These are phyloP conservation scores for Lepidiolamprologus cunningtoni DNA, from an alignment of 2,113 vertebrate genomes.

Conservation along the genomic window DNA sequence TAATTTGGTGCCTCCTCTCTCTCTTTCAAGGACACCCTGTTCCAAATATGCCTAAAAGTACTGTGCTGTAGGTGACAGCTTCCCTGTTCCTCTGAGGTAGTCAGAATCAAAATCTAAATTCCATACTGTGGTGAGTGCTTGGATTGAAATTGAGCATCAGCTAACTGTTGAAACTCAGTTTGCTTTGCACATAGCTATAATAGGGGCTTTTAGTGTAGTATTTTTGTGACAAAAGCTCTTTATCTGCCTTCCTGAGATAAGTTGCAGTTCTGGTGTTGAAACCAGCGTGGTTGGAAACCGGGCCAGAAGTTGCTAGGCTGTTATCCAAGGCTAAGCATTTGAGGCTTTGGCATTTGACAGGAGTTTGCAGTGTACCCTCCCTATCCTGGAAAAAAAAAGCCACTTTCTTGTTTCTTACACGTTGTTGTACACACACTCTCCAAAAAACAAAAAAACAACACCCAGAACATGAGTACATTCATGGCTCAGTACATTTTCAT, in stretches of 20 bases:
- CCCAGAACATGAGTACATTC: not conserved
- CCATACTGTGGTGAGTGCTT: not conserved
- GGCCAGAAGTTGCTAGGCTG: not conserved
- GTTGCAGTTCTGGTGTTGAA: not conserved
- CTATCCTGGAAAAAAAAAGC: not conserved
- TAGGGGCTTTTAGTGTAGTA: not conserved
- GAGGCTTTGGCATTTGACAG: not conserved
- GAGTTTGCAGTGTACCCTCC: slow-evolving; percentile 14
- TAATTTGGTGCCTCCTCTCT: not conserved
- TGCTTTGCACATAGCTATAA: not conserved
- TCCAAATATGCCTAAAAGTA: not conserved
- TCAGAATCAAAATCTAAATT: not conserved
- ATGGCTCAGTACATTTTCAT: not conserved
- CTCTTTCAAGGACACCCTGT: not conserved
- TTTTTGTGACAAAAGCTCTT: not conserved
- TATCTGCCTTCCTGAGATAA: not conserved
- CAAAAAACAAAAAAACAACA: not conserved
- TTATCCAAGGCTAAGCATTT: slow-evolving; percentile 16
- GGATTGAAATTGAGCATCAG: not conserved
- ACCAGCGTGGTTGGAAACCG: not conserved
- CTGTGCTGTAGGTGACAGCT: not conserved
- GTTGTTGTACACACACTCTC: not conserved
- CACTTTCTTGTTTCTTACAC: not conserved
- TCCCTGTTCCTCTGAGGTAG: not conserved
- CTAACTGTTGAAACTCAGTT: not conserved